Evolutionary conservation across 2,113 vertebrate genomes (phyloP), one percentile per base, ranked within the genome.

Genomic region (Naja naja): DNA sequence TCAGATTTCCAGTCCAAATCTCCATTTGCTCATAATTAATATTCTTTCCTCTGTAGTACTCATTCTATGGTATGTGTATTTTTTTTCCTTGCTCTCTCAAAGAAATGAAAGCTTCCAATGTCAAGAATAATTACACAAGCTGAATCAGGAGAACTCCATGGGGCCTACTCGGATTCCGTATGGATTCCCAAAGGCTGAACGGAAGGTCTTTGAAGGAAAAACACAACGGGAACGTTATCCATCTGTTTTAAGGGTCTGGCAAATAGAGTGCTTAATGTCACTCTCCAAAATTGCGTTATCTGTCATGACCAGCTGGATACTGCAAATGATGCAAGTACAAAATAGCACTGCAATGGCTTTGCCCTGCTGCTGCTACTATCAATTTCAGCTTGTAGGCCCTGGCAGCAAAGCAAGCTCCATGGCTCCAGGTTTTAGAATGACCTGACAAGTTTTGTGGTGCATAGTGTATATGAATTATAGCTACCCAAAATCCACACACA

Each of bases 251-350:
- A 74, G 22, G 47, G 39, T 39, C 49, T 92, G 87, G 87, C 30
- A 64, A 87, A 89, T 88, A 74, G n/a, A 92, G 47, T 74, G 87
- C 49, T 88, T 74, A 88, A 81, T 89, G 91, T 74, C 87, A 92
- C 45, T 88, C 81, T 58, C n/a, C 52, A 34, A 88, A 92, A 92
- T 88, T 69, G 87, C 58, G 54, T 88, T 88, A 88, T 92, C 86
- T 92, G 43, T 96, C 94, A 95, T 92, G 54, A 69, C 91, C 95
- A 95, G 95, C 86, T 96, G 94, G 95, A 94, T 95, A 93, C 87
- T 94, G 92, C 94, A 74, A 95, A 91, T 81, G 92, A 92, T 94
- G 93, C 94, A 95, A 96, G 90, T 60, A 95, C 89, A 53, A 6
- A 94, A 93, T 86, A 93, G 20, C 88, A 94, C 85, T 92, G 69